Evolutionary conservation across 2,113 vertebrate genomes (phyloP), one percentile per base, ranked within the genome.

Genomic region (Bettongia penicillata): DNA sequence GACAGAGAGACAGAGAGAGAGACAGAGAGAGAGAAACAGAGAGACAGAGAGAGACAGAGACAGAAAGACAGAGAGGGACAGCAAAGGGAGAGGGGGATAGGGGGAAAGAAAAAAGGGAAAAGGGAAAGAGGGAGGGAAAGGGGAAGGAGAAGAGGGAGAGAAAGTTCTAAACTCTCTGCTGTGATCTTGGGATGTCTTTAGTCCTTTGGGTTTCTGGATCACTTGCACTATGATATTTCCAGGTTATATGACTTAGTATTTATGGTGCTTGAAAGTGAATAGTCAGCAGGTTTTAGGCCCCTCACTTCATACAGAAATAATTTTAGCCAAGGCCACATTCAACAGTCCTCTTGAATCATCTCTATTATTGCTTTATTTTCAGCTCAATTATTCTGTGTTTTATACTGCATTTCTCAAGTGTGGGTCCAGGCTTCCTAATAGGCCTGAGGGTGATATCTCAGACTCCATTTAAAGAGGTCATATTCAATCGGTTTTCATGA

Each of bases 361-460:
- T 92, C 3, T 48, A 48, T 95, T 84, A 94, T 97, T 95, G 94
- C 50, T 93, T 0, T n/a, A 93, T 95, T 96, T 97, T 95, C 89
- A 90, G 89, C 52, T 96, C 93, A 95, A 89, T 97, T 98, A 93
- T 97, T 92, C 50, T 93, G 37, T 92, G 43, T 93, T 98, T 96
- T 11, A 0, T 1, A 1, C 95, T 95, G 94, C 49, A 93, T 95
- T 96, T 98, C 96, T 96, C 90, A 89, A 94, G 91, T 49, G 96
- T 91, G 16, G 53, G 94, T 55, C 96, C 95, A 96, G 55, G 92
- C 96, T 93, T 97, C 57, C 98, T 97, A 96, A 98, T 50, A 96
- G 90, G 93, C 94, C 84, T 51, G 0, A 93, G 52, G 96, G 92
- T 77, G 24, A 95, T 96, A 95, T 96, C 97, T 97, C 95, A 89